Conservation (phyloP, 2,113 vertebrate genomes). For the Hemicordylus capensis region DNA sequence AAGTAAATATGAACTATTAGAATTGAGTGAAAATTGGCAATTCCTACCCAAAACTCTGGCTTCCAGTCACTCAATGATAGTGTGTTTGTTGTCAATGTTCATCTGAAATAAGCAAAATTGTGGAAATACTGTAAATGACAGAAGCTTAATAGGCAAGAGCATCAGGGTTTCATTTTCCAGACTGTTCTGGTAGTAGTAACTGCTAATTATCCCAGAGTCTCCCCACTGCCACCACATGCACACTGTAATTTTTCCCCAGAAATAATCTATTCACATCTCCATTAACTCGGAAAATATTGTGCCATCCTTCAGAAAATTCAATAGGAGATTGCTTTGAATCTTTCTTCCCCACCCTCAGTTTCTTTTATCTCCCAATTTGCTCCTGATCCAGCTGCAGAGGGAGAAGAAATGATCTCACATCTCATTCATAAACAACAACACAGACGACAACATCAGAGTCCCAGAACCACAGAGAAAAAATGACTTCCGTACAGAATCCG, state of each 20-base stretch:
- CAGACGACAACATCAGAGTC: slow-evolving; percentile 53
- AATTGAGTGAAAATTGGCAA: neutral
- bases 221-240: neutral
- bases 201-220: slow-evolving; percentile 77
- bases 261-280: slow-evolving; percentile 60
- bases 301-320: slow-evolving; percentile 69
- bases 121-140: slow-evolving; percentile 71
- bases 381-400: slow-evolving; percentile 65
- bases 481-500: slow-evolving; percentile 64
- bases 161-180: slow-evolving; percentile 70
- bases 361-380: slow-evolving; percentile 60
- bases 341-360: neutral
- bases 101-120: slow-evolving; percentile 69
- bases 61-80: slow-evolving; percentile 30
- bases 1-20: rapidly evolving
- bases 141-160: slow-evolving; percentile 73
- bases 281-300: slow-evolving; percentile 68
- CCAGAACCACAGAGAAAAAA: slow-evolving; percentile 68
- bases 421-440: slow-evolving; percentile 41
- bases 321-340: slow-evolving; percentile 55
- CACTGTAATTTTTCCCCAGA: slow-evolving; percentile 72
- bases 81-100: slow-evolving; percentile 71
- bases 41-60: slow-evolving; percentile 44
- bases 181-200: slow-evolving; percentile 71
- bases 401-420: slow-evolving; percentile 53